Evolutionary conservation across 2,797 vertebrate species (phyloP).

Genomic region (Falco cherrug): DNA sequence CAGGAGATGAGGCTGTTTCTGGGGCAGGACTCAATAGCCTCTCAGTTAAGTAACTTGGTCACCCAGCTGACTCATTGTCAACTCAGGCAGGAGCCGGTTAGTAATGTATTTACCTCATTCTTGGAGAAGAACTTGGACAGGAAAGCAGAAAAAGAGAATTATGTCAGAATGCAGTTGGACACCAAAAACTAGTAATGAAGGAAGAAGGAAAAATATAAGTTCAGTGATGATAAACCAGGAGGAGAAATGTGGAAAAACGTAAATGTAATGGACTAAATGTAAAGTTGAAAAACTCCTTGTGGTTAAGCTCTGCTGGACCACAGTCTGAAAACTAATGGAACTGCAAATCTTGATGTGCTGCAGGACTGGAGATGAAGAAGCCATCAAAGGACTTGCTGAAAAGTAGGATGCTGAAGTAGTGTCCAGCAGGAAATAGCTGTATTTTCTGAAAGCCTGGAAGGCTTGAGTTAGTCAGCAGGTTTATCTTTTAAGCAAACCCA

Average conservation of each 20-base stretch:
- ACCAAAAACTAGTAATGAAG: not conserved
- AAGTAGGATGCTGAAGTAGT: not conserved
- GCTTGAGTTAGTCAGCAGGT: not conserved
- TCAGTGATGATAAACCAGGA: not conserved
- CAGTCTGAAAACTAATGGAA: not conserved
- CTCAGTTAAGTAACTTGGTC: not conserved
- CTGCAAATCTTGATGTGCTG: not conserved
- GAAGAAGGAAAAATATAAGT: not conserved
- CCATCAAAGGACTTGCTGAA: not conserved
- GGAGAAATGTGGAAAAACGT: not conserved
- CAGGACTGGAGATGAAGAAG: not conserved
- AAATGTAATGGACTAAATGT: not conserved
- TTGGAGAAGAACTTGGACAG: not conserved
- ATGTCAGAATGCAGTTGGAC: not conserved
- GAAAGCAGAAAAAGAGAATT: not conserved
- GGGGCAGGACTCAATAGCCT: not conserved
- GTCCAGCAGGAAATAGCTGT: not conserved
- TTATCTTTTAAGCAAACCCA: not conserved
- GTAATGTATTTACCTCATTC: conserved; percentile 30
- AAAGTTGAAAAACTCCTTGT: not conserved
- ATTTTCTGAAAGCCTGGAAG: conserved; percentile 10
- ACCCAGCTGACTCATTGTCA: conserved; percentile 15
- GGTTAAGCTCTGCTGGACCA: not conserved
- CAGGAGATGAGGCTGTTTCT: conserved; percentile 9
- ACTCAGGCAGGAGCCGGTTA: not conserved